Base-by-base conservation (phyloP, 2,113 vertebrate genomes). In the Triplophysa tibetana region DNA sequence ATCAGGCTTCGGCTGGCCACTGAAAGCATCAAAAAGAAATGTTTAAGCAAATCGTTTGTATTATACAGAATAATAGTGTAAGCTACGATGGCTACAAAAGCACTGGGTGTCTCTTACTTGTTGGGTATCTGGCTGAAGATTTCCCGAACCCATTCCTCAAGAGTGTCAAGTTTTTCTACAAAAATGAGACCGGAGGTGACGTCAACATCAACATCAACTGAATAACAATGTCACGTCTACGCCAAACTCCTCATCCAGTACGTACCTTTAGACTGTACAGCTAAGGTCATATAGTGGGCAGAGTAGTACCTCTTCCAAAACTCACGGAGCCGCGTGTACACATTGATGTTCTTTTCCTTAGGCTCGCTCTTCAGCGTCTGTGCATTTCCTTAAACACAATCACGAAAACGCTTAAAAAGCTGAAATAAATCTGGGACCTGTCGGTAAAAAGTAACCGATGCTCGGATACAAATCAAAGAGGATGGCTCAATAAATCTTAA, bases 191-290 rank as follows among this genome's bases (percentile, higher is more conserved):
- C 9, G 13, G 74, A 45, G 73, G 64, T n/a, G 67, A 8, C 87
- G 60, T 61, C n/a, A 64, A 17, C 2, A 64, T 61, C n/a, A 64
- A 17, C 2, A 64, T 48, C 0, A 60, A 10, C 52, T n/a, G 7
- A 56, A 50, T 50, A 17, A 58, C 17, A 9, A 62, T 75, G 8
- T 2, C 9, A 63, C 10, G 4, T 63, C 4, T 5, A 48, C 62
- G 23, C 13, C 1, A 7, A 43, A 6, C 64, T 33, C 26, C 14
- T 17, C 6, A 3, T 14, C n/a, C 26, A 6, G 19, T 33, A 77
- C 45, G 86, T 93, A 99, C 97, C 97, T 97, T 94, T 96, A 72
- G 96, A 98, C 81, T 99, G 98, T 48, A 99, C 95, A 33, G 95
- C 90, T 78, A 98, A 91, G 56, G 96, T 99, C 97, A 99, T 98